These are phyloP conservation scores for Labeo catla DNA, from an alignment of 2,113 vertebrate genomes.

Conservation along the genomic window DNA sequence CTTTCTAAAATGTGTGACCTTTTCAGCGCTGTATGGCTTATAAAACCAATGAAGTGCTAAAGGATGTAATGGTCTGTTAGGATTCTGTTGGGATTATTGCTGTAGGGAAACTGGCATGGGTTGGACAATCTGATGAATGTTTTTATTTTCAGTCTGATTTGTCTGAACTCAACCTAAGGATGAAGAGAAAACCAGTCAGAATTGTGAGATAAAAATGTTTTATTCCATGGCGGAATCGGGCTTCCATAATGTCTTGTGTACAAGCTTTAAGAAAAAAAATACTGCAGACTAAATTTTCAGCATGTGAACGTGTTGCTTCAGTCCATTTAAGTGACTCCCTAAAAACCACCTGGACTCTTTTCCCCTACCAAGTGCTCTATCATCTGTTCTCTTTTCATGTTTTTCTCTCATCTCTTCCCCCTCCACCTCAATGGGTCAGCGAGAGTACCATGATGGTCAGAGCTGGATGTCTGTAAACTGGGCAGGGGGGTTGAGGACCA, in stretches of 20 bases:
- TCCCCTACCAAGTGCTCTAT: conserved; percentile 40
- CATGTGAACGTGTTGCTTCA: conserved; percentile 9
- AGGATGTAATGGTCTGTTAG: conserved; percentile 42
- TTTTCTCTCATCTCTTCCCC: not conserved
- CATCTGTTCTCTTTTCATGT: conserved; percentile 49
- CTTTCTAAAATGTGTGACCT: conserved; percentile 30
- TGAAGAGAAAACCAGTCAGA: not conserved
- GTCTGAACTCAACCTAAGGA: conserved; percentile 35
- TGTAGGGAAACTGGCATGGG: conserved; percentile 32
- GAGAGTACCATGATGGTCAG: conserved; percentile 44
- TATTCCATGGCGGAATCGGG: no score
- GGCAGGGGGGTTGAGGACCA: conserved; percentile 44
- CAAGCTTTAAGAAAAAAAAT: not conserved
- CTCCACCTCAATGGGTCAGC: conserved; percentile 48
- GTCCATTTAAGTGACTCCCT: not conserved
- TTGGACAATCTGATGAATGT: conserved; percentile 25
- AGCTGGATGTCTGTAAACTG: conserved; percentile 36
- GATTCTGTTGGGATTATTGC: conserved; percentile 13
- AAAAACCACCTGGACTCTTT: conserved; percentile 40
- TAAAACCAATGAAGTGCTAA: conserved; percentile 36
- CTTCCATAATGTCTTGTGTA: no score
- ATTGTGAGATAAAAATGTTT: no score
- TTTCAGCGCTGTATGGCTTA: conserved; percentile 12
- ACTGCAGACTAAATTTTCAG: not conserved
- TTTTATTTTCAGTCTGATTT: conserved; percentile 19